These are phyloP conservation scores for Daktulosphaira vitifoliae DNA, from an alignment of 1,140 invertebrate genomes.

Conservation along the genomic window DNA sequence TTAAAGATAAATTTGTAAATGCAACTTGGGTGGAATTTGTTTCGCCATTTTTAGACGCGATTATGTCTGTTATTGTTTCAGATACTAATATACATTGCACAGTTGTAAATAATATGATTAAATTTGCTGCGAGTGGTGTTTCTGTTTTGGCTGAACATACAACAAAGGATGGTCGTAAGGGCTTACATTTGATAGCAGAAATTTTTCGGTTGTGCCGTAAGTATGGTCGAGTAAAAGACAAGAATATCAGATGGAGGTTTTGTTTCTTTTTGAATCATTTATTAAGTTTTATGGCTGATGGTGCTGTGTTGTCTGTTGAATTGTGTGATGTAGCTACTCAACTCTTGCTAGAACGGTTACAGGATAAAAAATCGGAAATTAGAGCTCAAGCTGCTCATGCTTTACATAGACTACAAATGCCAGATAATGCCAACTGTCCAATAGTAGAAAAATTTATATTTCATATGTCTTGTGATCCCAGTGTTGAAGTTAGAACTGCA, in stretches of 20 bases:
- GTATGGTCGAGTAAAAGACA: not conserved
- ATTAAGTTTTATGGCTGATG: not conserved
- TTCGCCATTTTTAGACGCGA: not conserved
- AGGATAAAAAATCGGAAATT: conserved; percentile 18
- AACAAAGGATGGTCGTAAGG: not conserved
- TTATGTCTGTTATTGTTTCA: not conserved
- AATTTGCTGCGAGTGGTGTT: conserved; percentile 5
- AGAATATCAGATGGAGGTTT: conserved; percentile 1
- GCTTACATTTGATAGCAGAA: not conserved
- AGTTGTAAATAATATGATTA: conserved; percentile 6
- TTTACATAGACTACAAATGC: not conserved
- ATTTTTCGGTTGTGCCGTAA: not conserved
- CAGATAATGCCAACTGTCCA: not conserved
- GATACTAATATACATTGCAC: not conserved
- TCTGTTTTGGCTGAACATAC: not conserved
- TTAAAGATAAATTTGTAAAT: not conserved
- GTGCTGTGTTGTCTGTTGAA: conserved; percentile 1
- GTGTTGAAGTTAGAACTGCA: conserved; percentile 3
- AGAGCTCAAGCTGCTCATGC: conserved; percentile 11
- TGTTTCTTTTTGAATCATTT: conserved; percentile 10
- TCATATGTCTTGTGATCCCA: conserved; percentile 16
- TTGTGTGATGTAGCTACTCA: not conserved
- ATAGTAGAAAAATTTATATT: conserved; percentile 10
- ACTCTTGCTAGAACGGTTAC: not conserved
- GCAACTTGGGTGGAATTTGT: not conserved